Base-by-base conservation (phyloP, 1,140 invertebrate species). In the Drosophila kanapiae region DNA sequence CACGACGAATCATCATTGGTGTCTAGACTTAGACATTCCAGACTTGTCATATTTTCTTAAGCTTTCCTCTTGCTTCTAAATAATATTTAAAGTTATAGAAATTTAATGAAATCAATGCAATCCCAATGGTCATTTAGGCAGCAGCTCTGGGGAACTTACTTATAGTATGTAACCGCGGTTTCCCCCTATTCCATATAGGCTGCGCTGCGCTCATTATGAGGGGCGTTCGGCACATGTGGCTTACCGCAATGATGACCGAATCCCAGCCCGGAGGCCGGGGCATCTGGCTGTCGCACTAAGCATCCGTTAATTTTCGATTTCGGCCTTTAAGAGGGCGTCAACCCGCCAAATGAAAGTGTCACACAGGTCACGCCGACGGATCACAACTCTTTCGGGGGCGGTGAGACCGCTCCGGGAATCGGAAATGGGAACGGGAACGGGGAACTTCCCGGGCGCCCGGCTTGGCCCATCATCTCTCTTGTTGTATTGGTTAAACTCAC, bases 311-410 rank as follows among this genome's bases (percentile, higher is more conserved):
- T 78, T 84, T 85, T 81, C 72, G 60, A 80, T 71, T 78, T 72
- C 76, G 56, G 69, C 51, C 42, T 33, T 33, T 27, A 38, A 72
- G 91, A 69, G 83, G 91, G 91, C 90, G 91, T 87, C 53, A 72
- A 87, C 91, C 64, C 69, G 75, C 71, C 78, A 63, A 76, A 80
- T 84, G 85, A 90, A 85, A 83, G 74, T 80, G 82, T 84, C 82
- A 71, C 74, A 82, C 61, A 71, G 81, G 49, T 59, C 51, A 78
- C 63, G 63, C 59, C 79, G 65, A 37, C 70, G 45, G 45, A 42
- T 62, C 49, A 35, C 65, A 90, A 91, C 90, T 90, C 87, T 84
- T 91, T 91, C 75, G 48, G 7, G 23, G 42, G 42, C 51, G 51
- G 16, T 54, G 51, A 37, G 33, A 4, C 33, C 33, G 33, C 51